Conservation (phyloP, 2,797 vertebrate species). For the Ctenosaura bakeri region DNA sequence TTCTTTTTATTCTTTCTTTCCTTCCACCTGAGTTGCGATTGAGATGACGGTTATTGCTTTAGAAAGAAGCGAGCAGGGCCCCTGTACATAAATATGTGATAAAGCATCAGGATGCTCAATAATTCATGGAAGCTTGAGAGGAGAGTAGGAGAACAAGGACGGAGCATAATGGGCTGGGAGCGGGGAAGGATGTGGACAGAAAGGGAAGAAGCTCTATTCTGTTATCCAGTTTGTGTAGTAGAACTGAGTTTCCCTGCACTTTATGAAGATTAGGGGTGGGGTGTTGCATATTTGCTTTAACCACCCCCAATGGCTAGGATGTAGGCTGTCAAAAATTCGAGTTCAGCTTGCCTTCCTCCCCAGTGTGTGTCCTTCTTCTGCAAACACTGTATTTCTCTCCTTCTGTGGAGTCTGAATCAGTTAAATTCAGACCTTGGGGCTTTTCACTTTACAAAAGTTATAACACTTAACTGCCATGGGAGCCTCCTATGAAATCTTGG, state of each 20-base stretch:
- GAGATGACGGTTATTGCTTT: not conserved
- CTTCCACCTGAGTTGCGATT: not conserved
- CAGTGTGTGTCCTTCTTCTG: not conserved
- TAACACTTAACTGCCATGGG: too few relatives aligned
- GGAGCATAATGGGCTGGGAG: not conserved
- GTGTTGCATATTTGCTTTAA: not conserved
- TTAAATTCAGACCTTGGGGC: too few relatives aligned
- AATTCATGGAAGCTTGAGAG: constrained; percentile 27
- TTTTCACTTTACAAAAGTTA: too few relatives aligned
- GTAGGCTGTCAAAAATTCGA: too few relatives aligned
- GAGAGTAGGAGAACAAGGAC: not conserved
- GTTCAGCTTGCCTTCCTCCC: not conserved
- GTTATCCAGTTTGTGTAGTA: not conserved
- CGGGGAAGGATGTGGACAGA: not conserved
- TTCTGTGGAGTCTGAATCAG: not conserved
- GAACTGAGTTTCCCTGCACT: not conserved
- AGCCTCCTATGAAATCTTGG: too few relatives aligned
- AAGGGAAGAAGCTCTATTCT: not conserved
- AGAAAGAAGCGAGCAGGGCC: not conserved
- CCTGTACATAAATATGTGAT: not conserved
- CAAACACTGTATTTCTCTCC: not conserved
- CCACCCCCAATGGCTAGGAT: not conserved
- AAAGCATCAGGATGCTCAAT: not conserved
- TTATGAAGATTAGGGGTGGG: not conserved
- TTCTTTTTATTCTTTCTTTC: not conserved